Evolutionary conservation across 2,888 invertebrate genomes (phyloP).

Genomic region (Drosophila greeni): DNA sequence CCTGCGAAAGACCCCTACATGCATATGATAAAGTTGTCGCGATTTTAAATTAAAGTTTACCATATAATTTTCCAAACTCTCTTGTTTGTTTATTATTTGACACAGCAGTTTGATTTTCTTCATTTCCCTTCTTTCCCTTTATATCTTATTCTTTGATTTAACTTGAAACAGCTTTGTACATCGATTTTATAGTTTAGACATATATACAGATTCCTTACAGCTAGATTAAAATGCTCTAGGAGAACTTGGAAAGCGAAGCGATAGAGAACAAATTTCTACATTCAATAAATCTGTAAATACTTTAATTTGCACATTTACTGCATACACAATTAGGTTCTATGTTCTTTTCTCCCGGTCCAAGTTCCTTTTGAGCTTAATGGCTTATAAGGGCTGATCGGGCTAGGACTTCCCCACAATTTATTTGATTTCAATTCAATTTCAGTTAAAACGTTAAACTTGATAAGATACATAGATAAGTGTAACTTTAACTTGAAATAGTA

Average conservation of each 20-base stretch:
- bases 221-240: slow-evolving; percentile 10
- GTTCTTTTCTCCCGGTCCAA: not conserved
- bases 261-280: not conserved
- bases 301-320: not conserved
- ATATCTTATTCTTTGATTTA: slow-evolving; percentile 25
- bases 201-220: slow-evolving; percentile 22
- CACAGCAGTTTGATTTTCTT: slow-evolving; percentile 48
- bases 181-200: slow-evolving; percentile 30
- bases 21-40: slow-evolving; percentile 21
- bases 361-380: slow-evolving; percentile 16
- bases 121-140: not conserved
- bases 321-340: not conserved
- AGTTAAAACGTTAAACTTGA: not conserved
- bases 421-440: not conserved
- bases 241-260: slow-evolving; percentile 4
- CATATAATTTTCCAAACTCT: slow-evolving; percentile 48
- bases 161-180: slow-evolving; percentile 37
- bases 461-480: not conserved
- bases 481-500: not conserved
- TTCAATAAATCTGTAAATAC: not conserved
- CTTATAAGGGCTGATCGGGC: slow-evolving; percentile 8
- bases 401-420: not conserved
- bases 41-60: slow-evolving; percentile 42
- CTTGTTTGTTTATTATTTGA: slow-evolving; percentile 57
- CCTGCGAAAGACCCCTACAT: slow-evolving; percentile 15